These are phyloP conservation scores for Alces alces DNA, from an alignment of 2,113 vertebrate genomes.

Conservation along the genomic window DNA sequence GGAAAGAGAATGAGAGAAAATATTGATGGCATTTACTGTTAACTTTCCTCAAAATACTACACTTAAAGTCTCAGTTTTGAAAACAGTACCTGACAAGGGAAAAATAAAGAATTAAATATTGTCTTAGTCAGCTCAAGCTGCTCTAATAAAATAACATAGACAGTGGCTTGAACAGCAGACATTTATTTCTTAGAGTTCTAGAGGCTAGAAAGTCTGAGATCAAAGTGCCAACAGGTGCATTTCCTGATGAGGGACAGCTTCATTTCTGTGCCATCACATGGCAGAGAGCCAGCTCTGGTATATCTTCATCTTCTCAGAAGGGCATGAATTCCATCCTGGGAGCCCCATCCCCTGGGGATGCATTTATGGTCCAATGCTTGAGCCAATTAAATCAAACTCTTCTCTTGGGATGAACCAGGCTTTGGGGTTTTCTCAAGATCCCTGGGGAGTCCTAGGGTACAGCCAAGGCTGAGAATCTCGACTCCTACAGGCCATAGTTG, in stretches of 20 bases:
- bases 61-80: not conserved
- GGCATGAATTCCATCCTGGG: not conserved
- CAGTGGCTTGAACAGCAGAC: not conserved
- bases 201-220: not conserved
- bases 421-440: not conserved
- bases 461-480: accelerated
- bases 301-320: not conserved
- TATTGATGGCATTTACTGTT: not conserved
- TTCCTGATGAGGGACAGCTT: not conserved
- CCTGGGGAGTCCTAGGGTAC: not conserved
- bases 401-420: not conserved
- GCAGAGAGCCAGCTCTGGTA: not conserved
- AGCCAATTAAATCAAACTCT: not conserved
- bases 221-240: not conserved
- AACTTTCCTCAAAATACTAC: not conserved
- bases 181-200: not conserved
- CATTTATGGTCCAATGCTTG: not conserved
- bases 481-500: not conserved
- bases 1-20: not conserved
- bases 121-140: not conserved
- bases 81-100: not conserved
- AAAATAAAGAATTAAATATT: not conserved
- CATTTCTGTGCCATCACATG: not conserved
- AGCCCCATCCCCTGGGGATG: not conserved
- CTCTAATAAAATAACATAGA: not conserved